phyloP scores from a whole-genome alignment of 2,797 vertebrate species.

The Echiichthys vipera region DNA sequence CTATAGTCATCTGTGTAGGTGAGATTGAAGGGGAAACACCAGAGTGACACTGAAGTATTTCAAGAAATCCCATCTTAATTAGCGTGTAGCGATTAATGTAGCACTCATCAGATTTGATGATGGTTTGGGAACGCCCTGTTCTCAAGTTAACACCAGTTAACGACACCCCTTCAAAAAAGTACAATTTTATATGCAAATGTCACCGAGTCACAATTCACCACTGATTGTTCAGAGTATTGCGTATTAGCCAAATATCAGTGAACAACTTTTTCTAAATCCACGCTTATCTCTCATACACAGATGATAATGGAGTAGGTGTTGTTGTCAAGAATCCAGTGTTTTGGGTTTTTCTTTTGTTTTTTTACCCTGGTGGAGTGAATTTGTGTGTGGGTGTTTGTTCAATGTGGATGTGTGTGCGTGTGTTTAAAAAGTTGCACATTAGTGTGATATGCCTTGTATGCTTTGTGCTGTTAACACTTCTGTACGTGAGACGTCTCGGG shows the following conservation, averaged over 20 bases:
- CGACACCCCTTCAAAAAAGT: too few species aligned
- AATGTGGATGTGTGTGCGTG: conserved; percentile 68
- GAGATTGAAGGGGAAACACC: background rate
- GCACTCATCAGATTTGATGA: conserved; percentile 10
- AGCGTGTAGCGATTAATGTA: conserved; percentile 32
- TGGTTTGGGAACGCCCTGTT: background rate
- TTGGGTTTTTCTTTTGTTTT: conserved; percentile 43
- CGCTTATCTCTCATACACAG: conserved; percentile 54
- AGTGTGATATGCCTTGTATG: conserved; percentile 78
- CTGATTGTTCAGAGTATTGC: background rate
- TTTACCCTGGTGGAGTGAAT: conserved; percentile 72
- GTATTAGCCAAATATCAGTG: background rate
- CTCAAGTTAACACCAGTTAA: background rate
- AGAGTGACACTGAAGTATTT: too few species aligned
- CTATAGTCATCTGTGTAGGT: conserved; percentile 46
- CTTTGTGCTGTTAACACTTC: conserved; percentile 70
- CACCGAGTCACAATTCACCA: too few species aligned
- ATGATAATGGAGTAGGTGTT: conserved; percentile 75
- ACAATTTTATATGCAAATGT: conserved; percentile 33
- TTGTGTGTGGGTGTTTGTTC: conserved; percentile 75
- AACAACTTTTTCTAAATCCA: background rate
- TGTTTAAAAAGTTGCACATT: conserved; percentile 74
- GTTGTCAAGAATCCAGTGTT: conserved; percentile 49
- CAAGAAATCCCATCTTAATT: background rate
- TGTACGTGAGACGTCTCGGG: conserved; percentile 68